These are phyloP conservation scores for Lamellibrachia columna DNA, from an alignment of 2,888 invertebrate genomes.

Conservation along the genomic window DNA sequence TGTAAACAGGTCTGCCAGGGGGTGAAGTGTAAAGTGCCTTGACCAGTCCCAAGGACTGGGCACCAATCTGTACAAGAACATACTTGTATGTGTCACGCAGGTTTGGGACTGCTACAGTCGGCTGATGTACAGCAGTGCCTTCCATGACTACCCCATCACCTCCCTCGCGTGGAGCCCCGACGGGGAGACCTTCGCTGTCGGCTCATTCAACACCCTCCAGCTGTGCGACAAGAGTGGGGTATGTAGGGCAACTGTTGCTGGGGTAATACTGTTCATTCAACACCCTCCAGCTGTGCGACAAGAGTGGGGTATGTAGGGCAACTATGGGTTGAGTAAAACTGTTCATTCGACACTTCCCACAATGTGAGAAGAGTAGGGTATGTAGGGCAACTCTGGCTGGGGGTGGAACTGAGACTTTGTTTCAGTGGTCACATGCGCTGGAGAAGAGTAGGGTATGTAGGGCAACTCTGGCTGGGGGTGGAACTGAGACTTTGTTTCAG, in stretches of 20 bases:
- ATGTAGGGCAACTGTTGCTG: constrained; percentile 67
- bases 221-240: constrained; percentile 95
- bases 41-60: too few species aligned
- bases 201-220: constrained; percentile 90
- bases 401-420: neutral
- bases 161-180: constrained; percentile 90
- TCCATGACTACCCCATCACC: constrained; percentile 91
- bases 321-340: constrained; percentile 80
- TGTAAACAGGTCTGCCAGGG: too few species aligned
- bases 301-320: constrained; percentile 81
- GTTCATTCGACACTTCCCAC: constrained; percentile 88
- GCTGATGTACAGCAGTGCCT: constrained; percentile 81
- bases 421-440: constrained; percentile 61
- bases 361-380: constrained; percentile 94
- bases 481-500: neutral
- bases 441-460: constrained; percentile 89
- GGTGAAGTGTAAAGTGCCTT: too few species aligned
- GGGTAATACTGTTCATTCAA: constrained; percentile 78
- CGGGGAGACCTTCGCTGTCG: constrained; percentile 90
- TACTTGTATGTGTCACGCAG: too few species aligned
- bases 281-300: constrained; percentile 89
- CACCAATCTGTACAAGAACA: too few species aligned
- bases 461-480: neutral
- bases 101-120: constrained; percentile 76
- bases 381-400: constrained; percentile 51